These are phyloP conservation scores for Ataeniobius toweri DNA, from an alignment of 2,797 vertebrate genomes.

Conservation along the genomic window DNA sequence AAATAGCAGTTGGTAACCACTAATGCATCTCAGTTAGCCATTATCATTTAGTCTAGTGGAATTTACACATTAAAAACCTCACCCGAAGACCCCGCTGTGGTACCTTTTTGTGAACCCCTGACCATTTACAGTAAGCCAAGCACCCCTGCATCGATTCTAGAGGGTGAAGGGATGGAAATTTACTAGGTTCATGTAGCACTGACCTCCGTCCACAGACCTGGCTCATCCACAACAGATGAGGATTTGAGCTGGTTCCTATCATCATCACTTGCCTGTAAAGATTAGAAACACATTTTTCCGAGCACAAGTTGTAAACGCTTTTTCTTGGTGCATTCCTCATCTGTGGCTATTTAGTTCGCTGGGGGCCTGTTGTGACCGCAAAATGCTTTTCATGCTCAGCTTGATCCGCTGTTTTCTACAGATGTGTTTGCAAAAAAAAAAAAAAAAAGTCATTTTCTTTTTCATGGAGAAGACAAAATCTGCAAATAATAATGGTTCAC, in stretches of 20 bases:
- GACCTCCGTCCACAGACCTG: constrained; percentile 63
- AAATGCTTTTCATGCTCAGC: constrained; percentile 78
- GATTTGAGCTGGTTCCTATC: constrained; percentile 75
- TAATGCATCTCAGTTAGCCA: neutral
- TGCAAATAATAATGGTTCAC: constrained; percentile 82
- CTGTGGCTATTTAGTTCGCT: constrained; percentile 84
- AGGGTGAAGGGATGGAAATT: constrained; percentile 57
- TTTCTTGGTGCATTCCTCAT: constrained; percentile 83
- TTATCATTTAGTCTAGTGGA: neutral
- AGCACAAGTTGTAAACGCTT: constrained; percentile 80
- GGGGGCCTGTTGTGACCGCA: constrained; percentile 83
- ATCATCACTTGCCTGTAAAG: constrained; percentile 77
- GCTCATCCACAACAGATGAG: constrained; percentile 74
- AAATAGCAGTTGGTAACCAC: neutral
- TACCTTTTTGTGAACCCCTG: constrained; percentile 1
- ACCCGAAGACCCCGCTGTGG: neutral
- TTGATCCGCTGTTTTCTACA: constrained; percentile 71
- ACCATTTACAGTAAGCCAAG: constrained; percentile 32
- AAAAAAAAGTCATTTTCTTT: constrained; percentile 65
- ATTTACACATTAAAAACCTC: neutral
- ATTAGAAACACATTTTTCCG: constrained; percentile 84
- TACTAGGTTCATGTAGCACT: constrained; percentile 53
- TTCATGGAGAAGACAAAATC: constrained; percentile 71
- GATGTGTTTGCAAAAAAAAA: constrained; percentile 77
- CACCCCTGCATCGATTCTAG: constrained; percentile 9